Evolutionary conservation across 2,113 vertebrate genomes (phyloP).

Genomic region (Tympanuchus pallidicinctus): DNA sequence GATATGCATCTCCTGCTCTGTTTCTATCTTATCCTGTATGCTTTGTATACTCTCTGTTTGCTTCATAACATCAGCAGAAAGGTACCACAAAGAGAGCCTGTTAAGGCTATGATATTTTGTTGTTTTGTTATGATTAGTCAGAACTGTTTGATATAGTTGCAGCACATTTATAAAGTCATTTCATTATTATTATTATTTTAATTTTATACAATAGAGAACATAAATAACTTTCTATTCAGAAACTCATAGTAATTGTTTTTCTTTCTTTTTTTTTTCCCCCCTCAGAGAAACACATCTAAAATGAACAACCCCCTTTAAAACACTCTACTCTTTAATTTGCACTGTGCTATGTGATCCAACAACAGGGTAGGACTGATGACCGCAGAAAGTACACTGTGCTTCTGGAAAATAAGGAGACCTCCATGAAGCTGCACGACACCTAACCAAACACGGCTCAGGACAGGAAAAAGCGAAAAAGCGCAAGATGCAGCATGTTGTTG

Average conservation of each 20-base stretch:
- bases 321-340: conserved; percentile 46
- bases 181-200: neutral
- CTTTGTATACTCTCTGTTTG: neutral
- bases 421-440: conserved; percentile 3
- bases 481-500: neutral
- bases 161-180: neutral
- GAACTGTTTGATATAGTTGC: neutral
- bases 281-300: neutral
- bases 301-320: conserved; percentile 7
- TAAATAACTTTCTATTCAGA: conserved; percentile 1
- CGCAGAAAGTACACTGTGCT: conserved; percentile 52
- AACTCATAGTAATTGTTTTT: conserved; percentile 20
- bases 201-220: neutral
- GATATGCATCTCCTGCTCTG: neutral
- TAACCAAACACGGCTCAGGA: neutral
- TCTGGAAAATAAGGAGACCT: conserved; percentile 27
- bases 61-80: conserved; percentile 14
- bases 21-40: neutral
- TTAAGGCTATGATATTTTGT: neutral
- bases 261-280: neutral
- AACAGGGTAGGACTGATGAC: conserved; percentile 34
- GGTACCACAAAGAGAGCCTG: neutral
- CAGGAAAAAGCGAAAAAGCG: neutral
- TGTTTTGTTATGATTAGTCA: conserved; percentile 39
- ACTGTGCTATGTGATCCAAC: conserved; percentile 2